Conservation (phyloP, 1,140 invertebrate genomes). For the Drosophila pruinosa region DNA sequence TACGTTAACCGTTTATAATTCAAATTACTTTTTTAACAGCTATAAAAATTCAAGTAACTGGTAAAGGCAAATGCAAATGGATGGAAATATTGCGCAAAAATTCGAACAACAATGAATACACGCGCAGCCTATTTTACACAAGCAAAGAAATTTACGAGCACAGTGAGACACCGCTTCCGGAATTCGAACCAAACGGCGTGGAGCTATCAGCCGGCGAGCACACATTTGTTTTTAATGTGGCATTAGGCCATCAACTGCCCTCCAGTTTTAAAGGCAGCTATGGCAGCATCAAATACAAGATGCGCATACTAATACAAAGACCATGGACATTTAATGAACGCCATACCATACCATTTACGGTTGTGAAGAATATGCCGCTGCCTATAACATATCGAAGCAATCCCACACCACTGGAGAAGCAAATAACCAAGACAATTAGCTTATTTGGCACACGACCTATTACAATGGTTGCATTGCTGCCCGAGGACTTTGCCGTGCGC, state of each 20-base stretch:
- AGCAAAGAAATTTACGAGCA: conserved; percentile 80
- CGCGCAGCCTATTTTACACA: conserved; percentile 74
- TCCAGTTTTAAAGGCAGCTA: conserved; percentile 76
- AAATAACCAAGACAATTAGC: conserved; percentile 79
- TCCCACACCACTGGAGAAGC: conserved; percentile 69
- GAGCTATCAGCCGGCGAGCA: conserved; percentile 71
- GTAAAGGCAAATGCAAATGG: conserved; percentile 82
- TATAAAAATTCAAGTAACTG: conserved; percentile 78
- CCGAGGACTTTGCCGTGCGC: conserved; percentile 68
- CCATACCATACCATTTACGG: conserved; percentile 70
- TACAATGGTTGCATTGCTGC: conserved; percentile 68
- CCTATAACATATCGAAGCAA: conserved; percentile 47
- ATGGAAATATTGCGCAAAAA: conserved; percentile 78
- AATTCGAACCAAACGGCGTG: conserved; percentile 71
- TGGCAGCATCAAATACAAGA: conserved; percentile 80
- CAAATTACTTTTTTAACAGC: conserved; percentile 38
- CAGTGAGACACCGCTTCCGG: conserved; percentile 63
- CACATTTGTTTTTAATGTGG: conserved; percentile 69
- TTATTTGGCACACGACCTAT: conserved; percentile 77
- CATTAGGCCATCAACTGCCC: conserved; percentile 60
- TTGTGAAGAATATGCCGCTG: conserved; percentile 71
- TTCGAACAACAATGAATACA: conserved; percentile 69
- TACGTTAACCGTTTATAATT: neutral
- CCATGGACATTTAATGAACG: conserved; percentile 80
- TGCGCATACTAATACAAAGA: conserved; percentile 74